Evolutionary conservation across 2,113 vertebrate species (phyloP).

Genomic region (Rhinopomastus cyanomelas): DNA sequence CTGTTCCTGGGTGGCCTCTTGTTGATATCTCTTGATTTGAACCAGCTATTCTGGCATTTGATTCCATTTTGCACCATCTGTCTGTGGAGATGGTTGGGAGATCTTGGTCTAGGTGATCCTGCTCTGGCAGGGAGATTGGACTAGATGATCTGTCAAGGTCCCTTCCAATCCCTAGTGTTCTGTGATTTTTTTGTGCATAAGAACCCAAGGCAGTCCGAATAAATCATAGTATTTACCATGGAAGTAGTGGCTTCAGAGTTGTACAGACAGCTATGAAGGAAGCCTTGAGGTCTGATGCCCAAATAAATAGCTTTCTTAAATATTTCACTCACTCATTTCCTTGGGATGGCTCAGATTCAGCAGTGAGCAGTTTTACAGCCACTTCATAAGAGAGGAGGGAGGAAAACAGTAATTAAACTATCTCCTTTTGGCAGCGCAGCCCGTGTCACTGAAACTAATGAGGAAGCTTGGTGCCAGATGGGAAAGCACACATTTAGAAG

Average conservation of each 20-base stretch:
- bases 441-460: not conserved
- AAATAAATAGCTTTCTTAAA: slow-evolving; percentile 49
- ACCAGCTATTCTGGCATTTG: not conserved
- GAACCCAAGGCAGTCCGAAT: not conserved
- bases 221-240: not conserved
- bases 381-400: slow-evolving; percentile 24
- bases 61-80: not conserved
- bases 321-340: slow-evolving; percentile 9
- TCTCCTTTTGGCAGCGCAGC: not conserved
- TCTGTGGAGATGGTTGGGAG: not conserved
- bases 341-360: slow-evolving; percentile 37
- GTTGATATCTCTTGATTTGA: not conserved
- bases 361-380: slow-evolving; percentile 38
- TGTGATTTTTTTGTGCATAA: not conserved
- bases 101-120: too few species aligned
- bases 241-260: slow-evolving; percentile 9
- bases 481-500: not conserved
- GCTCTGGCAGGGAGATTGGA: too few species aligned
- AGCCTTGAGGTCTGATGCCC: slow-evolving; percentile 6
- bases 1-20: not conserved
- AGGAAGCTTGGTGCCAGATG: not conserved
- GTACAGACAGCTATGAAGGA: not conserved
- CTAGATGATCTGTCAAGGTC: too few species aligned
- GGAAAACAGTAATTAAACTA: slow-evolving; percentile 52
- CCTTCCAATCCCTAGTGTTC: too few species aligned